Base-by-base conservation (phyloP, 2,113 vertebrate species). In the Microtus ochrogaster region DNA sequence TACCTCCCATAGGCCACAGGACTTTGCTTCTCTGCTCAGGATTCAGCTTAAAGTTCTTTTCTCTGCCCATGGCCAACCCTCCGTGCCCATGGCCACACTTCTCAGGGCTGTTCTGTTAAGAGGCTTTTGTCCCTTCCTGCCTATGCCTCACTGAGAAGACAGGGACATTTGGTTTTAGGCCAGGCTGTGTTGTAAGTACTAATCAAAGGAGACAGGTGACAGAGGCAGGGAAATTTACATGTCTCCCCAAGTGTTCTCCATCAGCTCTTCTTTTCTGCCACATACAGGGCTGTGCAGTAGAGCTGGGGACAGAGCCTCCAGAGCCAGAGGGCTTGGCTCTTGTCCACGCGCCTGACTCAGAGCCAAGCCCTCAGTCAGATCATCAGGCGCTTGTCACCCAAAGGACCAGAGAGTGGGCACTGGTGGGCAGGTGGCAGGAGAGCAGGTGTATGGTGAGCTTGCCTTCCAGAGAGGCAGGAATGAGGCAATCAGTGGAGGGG, bases 321-420 rank as follows among this genome's bases (percentile, higher is more conserved):
- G n/a, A 19, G 83, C 4, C 7, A 77, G 68, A 12, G 26, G 16
- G 16, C 49, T 49, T 44, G 65, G 77, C 41, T n/a, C 24, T 2
- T 3, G 8, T 55, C 55, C 49, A 33, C 72, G 22, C 2, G n/a
- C 22, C 0, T 5, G 44, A 63, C 8, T 58, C 12, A 0, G 10
- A 47, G 74, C 49, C 5, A 63, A n/a, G 9, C 44, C 66, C 19
- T 14, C 0, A 4, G 77, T 39, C 12, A 2, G 1, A 8, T n/a
- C 2, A 0, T 1, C 63, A 24, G n/a, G 79, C 6, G 17, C 16
- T 1, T 2, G 5, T 26, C 6, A 36, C 63, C 52, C 21, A 0
- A 19, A 49, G 49, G n/a, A 91, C 41, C n/a, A 30, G 72, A 63
- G 47, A 58, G 90, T 3, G 47, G 61, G 84, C 39, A n/a, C 0